Base-by-base conservation (phyloP, 2,797 vertebrate species). In the Semotilus atromaculatus region DNA sequence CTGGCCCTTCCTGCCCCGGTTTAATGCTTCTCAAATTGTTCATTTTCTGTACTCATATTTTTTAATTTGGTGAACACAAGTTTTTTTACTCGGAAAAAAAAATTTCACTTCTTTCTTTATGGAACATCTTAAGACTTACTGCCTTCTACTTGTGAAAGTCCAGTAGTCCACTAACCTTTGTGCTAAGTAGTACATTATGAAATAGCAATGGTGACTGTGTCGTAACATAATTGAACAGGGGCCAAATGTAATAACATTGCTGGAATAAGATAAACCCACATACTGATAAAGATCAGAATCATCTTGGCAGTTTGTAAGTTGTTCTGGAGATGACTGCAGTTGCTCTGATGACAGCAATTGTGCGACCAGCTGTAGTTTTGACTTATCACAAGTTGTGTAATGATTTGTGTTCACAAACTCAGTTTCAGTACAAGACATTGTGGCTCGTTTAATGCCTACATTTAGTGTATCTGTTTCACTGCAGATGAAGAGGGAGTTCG, bases 401-500 rank as follows among this genome's bases (percentile, higher is more conserved):
- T 60, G 67, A 31, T 81, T 81, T 71, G 34, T 29, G 26, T 68
- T 31, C 18, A 14, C 19, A 76, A 76, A n/a, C 73, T 6, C 48
- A 14, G 31, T 76, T 76, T n/a, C 34, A 64, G 26, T 23, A 67
- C 26, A 48, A 18, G 21, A n/a, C 10, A 18, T 74, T 36, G 31
- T 71, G 16, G 38, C 55, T 55, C 53, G 53, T 60, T 5, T 71
- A 14, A 45, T 73, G 26, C 26, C 36, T 6, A 3, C 5, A 26
- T 71, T 36, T 3, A 26, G 38, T 38, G n/a, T 18, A 23, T 77
- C 34, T 2, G 14, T 73, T 13, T 53, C 11, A 80, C 29, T 23
- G 3, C 75, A 99, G 98, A 99, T 91, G 98, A 99, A 89, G 98
- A 99, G 91, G 98, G 98, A 18, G 98, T 99, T 4, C 94, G 98